Conservation (phyloP, 2,797 vertebrate species). For the Lithobates pipiens region DNA sequence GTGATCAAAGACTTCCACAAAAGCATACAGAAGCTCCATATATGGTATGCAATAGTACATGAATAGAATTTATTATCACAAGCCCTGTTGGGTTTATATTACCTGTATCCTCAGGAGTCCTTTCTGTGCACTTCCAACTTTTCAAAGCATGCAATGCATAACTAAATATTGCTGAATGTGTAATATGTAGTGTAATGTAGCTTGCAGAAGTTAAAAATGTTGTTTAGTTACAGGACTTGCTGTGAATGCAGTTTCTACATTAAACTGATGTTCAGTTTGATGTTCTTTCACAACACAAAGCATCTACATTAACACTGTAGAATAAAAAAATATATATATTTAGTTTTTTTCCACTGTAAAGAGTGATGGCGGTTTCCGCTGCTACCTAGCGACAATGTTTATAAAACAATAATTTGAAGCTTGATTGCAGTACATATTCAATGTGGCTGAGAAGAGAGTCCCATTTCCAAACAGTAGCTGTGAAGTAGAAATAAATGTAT, state of each 20-base stretch:
- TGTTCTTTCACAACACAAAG: not conserved
- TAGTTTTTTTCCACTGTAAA: not conserved
- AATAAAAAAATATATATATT: not conserved
- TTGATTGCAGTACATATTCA: not conserved
- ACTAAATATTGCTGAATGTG: no score
- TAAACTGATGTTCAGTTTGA: not conserved
- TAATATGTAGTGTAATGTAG: no score
- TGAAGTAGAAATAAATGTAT: constrained; percentile 38
- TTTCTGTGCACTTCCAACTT: no score
- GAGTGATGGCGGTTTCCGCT: not conserved
- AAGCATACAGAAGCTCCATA: no score
- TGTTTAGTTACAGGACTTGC: no score
- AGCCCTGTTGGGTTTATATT: no score
- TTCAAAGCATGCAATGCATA: no score
- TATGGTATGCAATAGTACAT: no score
- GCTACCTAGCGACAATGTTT: not conserved
- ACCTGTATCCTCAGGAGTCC: no score
- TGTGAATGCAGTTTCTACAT: not conserved
- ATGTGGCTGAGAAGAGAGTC: not conserved
- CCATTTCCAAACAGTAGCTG: constrained; percentile 1
- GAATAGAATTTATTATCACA: no score
- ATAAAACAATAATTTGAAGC: not conserved
- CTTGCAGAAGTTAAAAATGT: no score
- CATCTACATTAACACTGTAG: not conserved
- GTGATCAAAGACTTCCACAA: no score